A percentile compares a stretch with the other conserved stretches of the same genome.
These are phyloP conservation scores for Zaprionus tsacasi DNA, from an alignment of 1,140 invertebrate species.

Conservation along the genomic window DNA sequence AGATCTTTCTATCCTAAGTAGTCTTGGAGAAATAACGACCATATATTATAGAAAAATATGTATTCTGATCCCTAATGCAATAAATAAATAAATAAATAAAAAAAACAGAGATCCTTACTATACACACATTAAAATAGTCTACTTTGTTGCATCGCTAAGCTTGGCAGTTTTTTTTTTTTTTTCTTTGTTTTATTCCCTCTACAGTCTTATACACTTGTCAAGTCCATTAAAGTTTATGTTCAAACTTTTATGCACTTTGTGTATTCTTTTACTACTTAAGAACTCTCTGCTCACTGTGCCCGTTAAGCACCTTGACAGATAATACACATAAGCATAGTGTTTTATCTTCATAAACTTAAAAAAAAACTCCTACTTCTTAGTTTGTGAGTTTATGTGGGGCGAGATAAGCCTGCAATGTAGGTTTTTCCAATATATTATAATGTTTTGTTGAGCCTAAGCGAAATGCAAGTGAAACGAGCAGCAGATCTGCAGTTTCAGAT, in stretches of 20 bases:
- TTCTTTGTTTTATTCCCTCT: neutral
- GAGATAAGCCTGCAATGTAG: neutral
- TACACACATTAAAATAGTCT: too few relatives aligned
- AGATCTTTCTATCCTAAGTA: too few relatives aligned
- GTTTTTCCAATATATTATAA: neutral
- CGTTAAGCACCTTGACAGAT: neutral
- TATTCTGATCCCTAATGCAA: too few relatives aligned
- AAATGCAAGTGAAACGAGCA: too few relatives aligned
- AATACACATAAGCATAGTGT: neutral
- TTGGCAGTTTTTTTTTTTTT: neutral
- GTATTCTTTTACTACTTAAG: neutral
- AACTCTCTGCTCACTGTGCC: neutral
- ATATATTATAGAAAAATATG: too few relatives aligned
- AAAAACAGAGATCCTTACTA: too few relatives aligned
- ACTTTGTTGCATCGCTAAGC: neutral
- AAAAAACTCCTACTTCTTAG: slow-evolving; percentile 4
- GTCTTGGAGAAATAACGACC: too few relatives aligned
- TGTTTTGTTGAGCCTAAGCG: neutral
- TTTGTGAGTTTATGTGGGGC: neutral
- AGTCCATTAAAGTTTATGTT: slow-evolving; percentile 5
- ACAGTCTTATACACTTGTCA: neutral
- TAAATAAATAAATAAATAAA: too few relatives aligned
- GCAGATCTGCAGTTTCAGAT: too few relatives aligned
- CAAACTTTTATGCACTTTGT: slow-evolving; percentile 1
- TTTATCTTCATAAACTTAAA: slow-evolving; percentile 23